Conservation (phyloP, 1,140 invertebrate genomes). For the Drosophila kepulauana region DNA sequence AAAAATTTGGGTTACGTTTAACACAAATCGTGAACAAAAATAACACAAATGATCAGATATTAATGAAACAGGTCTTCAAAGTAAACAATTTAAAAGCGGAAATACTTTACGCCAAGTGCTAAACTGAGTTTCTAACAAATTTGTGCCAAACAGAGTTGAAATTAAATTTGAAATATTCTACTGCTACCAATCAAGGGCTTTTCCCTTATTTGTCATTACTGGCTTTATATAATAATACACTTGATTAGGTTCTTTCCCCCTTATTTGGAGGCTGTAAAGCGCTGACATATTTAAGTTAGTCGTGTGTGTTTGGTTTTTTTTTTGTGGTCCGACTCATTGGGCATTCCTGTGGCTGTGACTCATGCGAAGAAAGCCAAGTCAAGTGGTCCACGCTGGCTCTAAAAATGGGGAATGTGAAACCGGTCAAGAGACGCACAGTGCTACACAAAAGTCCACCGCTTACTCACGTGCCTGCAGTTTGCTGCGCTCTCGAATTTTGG, state of each 20-base stretch:
- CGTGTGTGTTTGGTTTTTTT: slow-evolving; percentile 5
- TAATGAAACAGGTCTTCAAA: no score
- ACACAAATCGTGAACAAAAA: no score
- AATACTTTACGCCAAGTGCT: no score
- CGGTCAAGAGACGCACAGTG: slow-evolving; percentile 57
- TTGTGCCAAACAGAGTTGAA: no score
- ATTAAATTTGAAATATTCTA: background rate
- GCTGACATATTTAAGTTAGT: slow-evolving; percentile 15
- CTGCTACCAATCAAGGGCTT: background rate
- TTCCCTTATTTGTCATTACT: background rate
- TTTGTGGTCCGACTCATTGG: background rate
- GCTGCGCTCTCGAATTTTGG: slow-evolving; percentile 14
- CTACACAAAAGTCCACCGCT: slow-evolving; percentile 51
- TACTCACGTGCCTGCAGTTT: slow-evolving; percentile 51
- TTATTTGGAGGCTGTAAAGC: background rate
- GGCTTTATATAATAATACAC: background rate
- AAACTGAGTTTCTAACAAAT: no score
- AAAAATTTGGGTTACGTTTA: no score
- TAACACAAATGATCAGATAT: no score
- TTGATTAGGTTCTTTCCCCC: slow-evolving; percentile 1
- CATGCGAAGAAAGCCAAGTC: slow-evolving; percentile 57
- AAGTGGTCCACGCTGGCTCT: slow-evolving; percentile 49
- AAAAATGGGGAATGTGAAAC: slow-evolving; percentile 42
- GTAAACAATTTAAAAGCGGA: no score
- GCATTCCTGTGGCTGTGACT: slow-evolving; percentile 68